Evolutionary conservation across 2,113 vertebrate species (phyloP).

Genomic region (Mesembrinibis cayennensis): DNA sequence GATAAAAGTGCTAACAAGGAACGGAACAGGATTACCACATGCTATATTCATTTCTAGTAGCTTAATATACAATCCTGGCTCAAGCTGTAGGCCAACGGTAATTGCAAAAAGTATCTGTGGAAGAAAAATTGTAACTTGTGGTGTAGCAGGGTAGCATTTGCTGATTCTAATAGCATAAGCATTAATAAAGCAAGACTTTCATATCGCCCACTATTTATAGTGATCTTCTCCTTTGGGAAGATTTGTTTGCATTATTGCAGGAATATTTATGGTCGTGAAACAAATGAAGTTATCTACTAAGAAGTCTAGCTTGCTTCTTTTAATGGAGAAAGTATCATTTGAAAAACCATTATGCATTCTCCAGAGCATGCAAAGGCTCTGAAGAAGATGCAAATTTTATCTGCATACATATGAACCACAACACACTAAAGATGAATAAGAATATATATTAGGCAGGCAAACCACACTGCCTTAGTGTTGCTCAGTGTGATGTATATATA

Average conservation of each 20-base stretch:
- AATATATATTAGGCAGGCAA: neutral
- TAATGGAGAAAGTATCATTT: neutral
- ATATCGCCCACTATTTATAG: neutral
- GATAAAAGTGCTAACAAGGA: neutral
- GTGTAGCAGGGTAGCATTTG: neutral
- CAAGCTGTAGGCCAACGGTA: neutral
- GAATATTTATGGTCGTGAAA: neutral
- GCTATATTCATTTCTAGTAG: neutral
- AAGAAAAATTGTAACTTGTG: neutral
- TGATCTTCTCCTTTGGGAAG: neutral
- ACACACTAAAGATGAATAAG: neutral
- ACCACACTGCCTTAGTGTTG: neutral
- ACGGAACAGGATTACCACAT: neutral
- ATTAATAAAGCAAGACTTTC: neutral
- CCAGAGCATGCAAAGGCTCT: neutral
- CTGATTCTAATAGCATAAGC: neutral
- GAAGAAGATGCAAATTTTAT: neutral
- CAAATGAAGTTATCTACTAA: neutral
- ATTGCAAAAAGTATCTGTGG: accelerated
- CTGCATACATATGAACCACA: neutral
- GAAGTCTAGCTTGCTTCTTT: neutral
- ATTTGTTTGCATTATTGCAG: neutral
- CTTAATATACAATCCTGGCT: neutral
- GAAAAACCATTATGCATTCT: neutral
- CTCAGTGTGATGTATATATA: neutral